These are phyloP conservation scores for Herpetotheres cachinnans DNA, from an alignment of 2,113 vertebrate species.

Conservation along the genomic window DNA sequence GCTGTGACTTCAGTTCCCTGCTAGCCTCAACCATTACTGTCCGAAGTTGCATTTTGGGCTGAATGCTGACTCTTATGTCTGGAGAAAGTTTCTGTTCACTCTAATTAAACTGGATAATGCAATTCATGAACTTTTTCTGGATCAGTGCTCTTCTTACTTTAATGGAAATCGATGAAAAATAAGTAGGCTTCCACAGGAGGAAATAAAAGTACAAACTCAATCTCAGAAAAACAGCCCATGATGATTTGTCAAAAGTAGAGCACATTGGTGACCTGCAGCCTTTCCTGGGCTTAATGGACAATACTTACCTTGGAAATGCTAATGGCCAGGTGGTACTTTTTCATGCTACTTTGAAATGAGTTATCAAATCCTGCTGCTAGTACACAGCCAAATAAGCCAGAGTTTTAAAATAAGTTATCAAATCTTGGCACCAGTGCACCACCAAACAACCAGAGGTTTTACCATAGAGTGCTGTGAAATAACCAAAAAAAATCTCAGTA, in stretches of 20 bases:
- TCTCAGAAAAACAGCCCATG: conserved; percentile 51
- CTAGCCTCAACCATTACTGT: neutral
- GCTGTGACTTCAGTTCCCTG: neutral
- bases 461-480: neutral
- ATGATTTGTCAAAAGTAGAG: conserved; percentile 32
- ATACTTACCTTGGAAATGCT: neutral
- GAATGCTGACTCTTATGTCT: conserved; percentile 51
- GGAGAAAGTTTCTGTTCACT: conserved; percentile 59
- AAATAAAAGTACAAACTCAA: conserved; percentile 66
- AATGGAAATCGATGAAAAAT: conserved; percentile 74
- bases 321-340: neutral
- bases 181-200: conserved; percentile 37
- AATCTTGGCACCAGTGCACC: neutral
- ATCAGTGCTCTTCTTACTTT: conserved; percentile 63
- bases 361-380: neutral
- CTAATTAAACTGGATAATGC: conserved; percentile 77
- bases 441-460: neutral
- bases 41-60: conserved; percentile 44
- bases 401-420: neutral
- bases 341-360: neutral
- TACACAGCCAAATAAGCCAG: neutral
- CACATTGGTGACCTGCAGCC: neutral
- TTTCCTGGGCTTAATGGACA: neutral
- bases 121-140: conserved; percentile 70
- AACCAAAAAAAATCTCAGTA: neutral